Conservation (phyloP, 2,113 vertebrate species). For the Neopipo cinnamomea region DNA sequence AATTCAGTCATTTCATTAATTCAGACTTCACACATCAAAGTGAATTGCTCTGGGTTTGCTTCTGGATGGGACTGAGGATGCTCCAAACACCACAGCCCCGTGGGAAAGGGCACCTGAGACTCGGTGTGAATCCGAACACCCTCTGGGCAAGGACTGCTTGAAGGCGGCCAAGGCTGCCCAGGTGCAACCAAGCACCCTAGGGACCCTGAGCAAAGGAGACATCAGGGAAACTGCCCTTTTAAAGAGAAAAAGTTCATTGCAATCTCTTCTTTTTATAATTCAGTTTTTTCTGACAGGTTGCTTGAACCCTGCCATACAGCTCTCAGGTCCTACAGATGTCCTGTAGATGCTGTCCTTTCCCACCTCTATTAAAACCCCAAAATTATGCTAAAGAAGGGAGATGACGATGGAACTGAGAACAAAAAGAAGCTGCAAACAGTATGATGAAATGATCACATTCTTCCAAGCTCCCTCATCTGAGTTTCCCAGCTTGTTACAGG, state of each 20-base stretch:
- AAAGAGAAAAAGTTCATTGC: background rate
- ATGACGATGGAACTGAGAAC: background rate
- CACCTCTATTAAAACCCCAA: accelerated
- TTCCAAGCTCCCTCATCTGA: background rate
- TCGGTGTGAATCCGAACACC: background rate
- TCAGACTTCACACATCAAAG: constrained; percentile 64
- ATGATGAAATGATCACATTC: background rate
- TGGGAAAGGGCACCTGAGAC: background rate
- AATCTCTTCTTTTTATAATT: background rate
- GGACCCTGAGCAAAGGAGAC: background rate
- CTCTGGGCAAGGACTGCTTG: background rate
- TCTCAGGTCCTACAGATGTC: background rate
- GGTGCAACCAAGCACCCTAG: background rate
- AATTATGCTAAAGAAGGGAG: background rate
- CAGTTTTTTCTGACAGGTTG: background rate
- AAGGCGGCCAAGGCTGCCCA: background rate
- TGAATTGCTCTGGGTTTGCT: constrained; percentile 38
- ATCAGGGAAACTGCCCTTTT: background rate
- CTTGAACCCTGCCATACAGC: background rate
- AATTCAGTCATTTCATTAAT: constrained; percentile 63
- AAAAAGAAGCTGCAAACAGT: background rate
- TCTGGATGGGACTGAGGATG: background rate
- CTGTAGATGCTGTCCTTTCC: background rate
- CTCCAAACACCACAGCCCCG: background rate
- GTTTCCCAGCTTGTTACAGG: background rate